A percentile compares a stretch with the other conserved stretches of the same genome.
phyloP scores from a whole-genome alignment of 2,888 invertebrate genomes.

The Operophtera brumata region DNA sequence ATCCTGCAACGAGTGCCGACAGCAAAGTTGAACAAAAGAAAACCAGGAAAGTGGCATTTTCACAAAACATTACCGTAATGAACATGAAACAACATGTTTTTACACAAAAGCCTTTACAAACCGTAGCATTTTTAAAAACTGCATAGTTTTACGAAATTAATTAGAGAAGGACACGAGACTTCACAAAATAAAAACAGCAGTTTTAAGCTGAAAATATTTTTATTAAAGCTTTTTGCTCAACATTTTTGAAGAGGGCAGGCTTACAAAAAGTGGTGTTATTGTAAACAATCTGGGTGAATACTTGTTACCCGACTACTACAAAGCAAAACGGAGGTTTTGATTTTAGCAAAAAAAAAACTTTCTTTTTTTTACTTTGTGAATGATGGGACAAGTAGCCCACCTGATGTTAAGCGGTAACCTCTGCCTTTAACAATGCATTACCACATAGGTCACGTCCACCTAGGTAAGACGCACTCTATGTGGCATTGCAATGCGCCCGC shows the following conservation, averaged over 20 bases:
- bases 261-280: neutral
- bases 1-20: neutral
- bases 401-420: too few relatives aligned
- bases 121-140: slow-evolving; percentile 8
- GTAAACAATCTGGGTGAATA: too few relatives aligned
- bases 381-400: too few relatives aligned
- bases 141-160: slow-evolving; percentile 5
- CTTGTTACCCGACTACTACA: too few relatives aligned
- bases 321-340: too few relatives aligned
- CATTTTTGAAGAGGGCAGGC: neutral
- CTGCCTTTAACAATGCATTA: too few relatives aligned
- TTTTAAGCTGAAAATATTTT: neutral
- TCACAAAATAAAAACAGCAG: neutral
- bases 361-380: too few relatives aligned
- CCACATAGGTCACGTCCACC: too few relatives aligned
- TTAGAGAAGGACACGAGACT: neutral
- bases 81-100: slow-evolving; percentile 3
- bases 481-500: too few relatives aligned
- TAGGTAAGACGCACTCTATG: too few relatives aligned
- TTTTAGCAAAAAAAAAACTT: too few relatives aligned
- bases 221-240: neutral
- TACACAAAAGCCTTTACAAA: slow-evolving; percentile 9
- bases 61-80: slow-evolving; percentile 10
- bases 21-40: slow-evolving; percentile 1
- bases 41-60: slow-evolving; percentile 11